A percentile compares a stretch with the other conserved stretches of the same genome.
These are phyloP conservation scores for Euschistus heros DNA, from an alignment of 1,140 invertebrate species.

Conservation along the genomic window DNA sequence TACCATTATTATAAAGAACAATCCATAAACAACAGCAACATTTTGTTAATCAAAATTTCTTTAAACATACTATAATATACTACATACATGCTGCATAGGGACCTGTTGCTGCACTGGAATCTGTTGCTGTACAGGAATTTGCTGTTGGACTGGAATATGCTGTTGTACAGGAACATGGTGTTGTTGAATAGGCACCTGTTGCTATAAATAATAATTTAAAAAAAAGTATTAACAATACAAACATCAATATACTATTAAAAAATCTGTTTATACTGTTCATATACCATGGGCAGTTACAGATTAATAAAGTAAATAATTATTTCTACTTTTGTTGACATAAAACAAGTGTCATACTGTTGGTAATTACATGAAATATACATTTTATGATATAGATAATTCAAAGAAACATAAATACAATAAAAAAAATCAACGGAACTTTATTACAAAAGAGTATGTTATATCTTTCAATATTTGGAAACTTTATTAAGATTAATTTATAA, in stretches of 20 bases:
- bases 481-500: no score
- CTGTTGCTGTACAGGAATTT: constrained; percentile 12
- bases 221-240: background rate
- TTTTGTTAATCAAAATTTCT: background rate
- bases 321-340: no score
- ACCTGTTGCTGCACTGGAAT: constrained; percentile 18
- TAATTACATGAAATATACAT: no score
- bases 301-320: no score
- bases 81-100: background rate
- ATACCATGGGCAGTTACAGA: background rate
- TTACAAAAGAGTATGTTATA: no score
- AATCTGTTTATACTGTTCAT: background rate
- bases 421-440: no score
- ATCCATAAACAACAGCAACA: background rate
- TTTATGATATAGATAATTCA: no score
- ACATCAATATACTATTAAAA: background rate
- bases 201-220: background rate
- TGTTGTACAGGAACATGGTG: constrained; percentile 14
- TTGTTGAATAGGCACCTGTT: background rate
- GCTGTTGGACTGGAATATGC: background rate
- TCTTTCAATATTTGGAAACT: no score
- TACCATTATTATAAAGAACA: background rate
- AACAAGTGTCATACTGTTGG: no score
- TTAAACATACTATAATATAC: background rate
- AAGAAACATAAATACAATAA: no score